Base-by-base conservation (phyloP, 1,140 invertebrate species). In the Drosophila repleta region DNA sequence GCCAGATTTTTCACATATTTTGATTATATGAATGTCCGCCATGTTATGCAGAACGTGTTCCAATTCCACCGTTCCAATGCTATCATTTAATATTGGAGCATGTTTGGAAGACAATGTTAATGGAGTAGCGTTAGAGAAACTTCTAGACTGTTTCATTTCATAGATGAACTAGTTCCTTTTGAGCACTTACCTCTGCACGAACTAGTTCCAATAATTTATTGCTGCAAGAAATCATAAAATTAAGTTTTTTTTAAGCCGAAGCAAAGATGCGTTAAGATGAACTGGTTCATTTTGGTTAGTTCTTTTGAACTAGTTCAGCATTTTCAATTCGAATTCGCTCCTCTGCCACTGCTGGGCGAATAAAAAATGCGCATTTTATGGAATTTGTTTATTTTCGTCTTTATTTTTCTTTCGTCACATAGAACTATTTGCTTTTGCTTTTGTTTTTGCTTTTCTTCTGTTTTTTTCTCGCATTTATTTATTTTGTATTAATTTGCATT, bases 371-470 rank as follows among this genome's bases (percentile, higher is more conserved):
- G 55, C 18, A 39, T 55, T 21, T 15, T 1, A 43, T 35, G 26
- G 15, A 45, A 67, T 58, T 24, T 58, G 46, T 65, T 66, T 56
- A 51, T 43, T 70, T 46, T 65, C 51, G 49, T 64, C 45, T 64
- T 63, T 70, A 55, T 55, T 70, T 49, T 56, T 39, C 35, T 51
- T 64, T 70, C 64, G 61, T 65, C 68, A 58, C 62, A 71, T 71
- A 71, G 65, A 58, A 71, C 62, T 58, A 65, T 65, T 57, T 46
- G 26, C 29, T 41, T 52, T 15, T 35, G n/a, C 37, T 11, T 17
- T 5, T 63, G 15, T 13, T 17, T 46, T 53, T 55, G 13, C 18
- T 62, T 49, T n/a, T 20, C 3, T 41, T 11, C n/a, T 13, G 8
- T 4, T 53, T 20, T 51, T 21, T 43, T 17, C 1, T 18, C 37